phyloP scores from a whole-genome alignment of 2,888 invertebrate genomes.

The Pseudoips prasinana region DNA sequence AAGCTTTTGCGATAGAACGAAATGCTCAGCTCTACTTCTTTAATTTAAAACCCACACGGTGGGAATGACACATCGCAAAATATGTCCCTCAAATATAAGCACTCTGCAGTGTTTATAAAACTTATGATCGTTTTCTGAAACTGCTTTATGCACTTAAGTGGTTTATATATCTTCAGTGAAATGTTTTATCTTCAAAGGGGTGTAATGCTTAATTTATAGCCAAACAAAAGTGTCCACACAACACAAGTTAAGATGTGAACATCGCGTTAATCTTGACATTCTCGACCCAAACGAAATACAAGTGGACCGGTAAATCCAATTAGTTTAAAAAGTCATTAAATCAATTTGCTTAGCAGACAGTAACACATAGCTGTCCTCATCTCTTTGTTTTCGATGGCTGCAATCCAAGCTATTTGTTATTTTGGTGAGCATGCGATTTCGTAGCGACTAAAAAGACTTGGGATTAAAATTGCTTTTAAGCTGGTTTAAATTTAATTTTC shows the following conservation, averaged over 20 bases:
- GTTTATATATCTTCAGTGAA: constrained; percentile 39
- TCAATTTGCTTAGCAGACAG: constrained; percentile 73
- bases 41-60: constrained; percentile 12
- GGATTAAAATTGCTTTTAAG: constrained; percentile 30
- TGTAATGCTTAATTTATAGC: constrained; percentile 63
- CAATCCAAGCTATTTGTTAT: constrained; percentile 75
- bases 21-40: constrained; percentile 13
- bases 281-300: constrained; percentile 51
- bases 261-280: constrained; percentile 51
- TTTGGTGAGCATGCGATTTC: constrained; percentile 48
- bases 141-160: constrained; percentile 36
- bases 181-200: constrained; percentile 55
- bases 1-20: constrained; percentile 27
- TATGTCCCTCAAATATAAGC: neutral
- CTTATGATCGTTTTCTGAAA: constrained; percentile 33
- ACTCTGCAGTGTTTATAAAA: constrained; percentile 18
- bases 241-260: constrained; percentile 44
- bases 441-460: constrained; percentile 48
- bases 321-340: constrained; percentile 76
- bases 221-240: constrained; percentile 46
- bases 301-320: constrained; percentile 70
- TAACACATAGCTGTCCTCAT: constrained; percentile 60
- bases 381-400: constrained; percentile 73
- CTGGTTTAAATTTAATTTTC: constrained; percentile 17
- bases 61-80: too few relatives aligned